Base-by-base conservation (phyloP, 1,140 invertebrate genomes). In the Semibalanus balanoides region DNA sequence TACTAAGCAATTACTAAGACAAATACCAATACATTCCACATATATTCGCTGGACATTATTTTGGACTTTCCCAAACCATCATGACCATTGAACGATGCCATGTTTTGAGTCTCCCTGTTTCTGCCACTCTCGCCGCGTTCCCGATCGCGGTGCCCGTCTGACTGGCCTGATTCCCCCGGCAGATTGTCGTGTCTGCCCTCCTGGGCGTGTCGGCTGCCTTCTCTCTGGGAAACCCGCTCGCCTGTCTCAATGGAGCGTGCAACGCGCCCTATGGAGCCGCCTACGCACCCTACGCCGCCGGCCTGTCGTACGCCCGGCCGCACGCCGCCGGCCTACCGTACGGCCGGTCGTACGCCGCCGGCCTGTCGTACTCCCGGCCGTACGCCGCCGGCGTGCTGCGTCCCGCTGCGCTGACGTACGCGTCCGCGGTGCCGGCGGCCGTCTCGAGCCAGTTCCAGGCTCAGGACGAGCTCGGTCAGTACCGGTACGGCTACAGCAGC, bases 401-500 rank as follows among this genome's bases (percentile, higher is more conserved):
- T 25, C 69, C 69, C 69, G n/a, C n/a, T n/a, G n/a, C n/a, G n/a
- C 25, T 28, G 69, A 40, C 69, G 28, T 70, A 70, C 28, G 70
- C 70, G 5, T 1, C 70, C 1, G 25, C 70, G 3, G 28, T 30
- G 28, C 70, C 70, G 29, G 28, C n/a, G 1, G 70, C 19, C 25
- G 19, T n/a, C 70, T 11, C 25, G 7, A 76, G 43, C 29, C 74
- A 81, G 73, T 81, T 71, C 76, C 79, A 81, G 31, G 71, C 78
- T 31, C 79, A 81, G 72, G 76, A 81, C 51, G 80, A 80, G 51
- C 74, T 79, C 28, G 80, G 79, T 3, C 74, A 78, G n/a, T 79
- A 78, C 72, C 11, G 74, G 7, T 81, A 78, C 69, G 80, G 80
- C 43, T 79, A 81, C 77, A 74, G 72, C 27, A 76, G 77, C 72